These are phyloP conservation scores for Drosophila nasuta DNA, from an alignment of 1,140 invertebrate genomes.

Conservation along the genomic window DNA sequence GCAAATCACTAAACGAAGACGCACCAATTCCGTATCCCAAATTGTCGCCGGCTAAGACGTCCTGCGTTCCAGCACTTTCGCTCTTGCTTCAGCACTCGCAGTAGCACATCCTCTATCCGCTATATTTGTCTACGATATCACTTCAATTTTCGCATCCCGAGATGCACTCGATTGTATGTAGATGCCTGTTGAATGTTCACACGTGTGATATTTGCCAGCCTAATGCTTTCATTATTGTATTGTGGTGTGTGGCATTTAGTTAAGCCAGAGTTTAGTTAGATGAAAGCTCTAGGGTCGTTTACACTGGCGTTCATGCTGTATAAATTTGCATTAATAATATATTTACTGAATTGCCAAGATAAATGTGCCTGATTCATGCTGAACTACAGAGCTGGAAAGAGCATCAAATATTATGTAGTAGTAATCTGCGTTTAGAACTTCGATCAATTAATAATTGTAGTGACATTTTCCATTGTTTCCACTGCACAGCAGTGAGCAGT, in stretches of 20 bases:
- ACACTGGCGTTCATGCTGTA: too few relatives aligned
- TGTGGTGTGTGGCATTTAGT: constrained; percentile 26
- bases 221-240: constrained; percentile 26
- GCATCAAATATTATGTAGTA: too few relatives aligned
- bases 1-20: constrained; percentile 86
- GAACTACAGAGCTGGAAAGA: too few relatives aligned
- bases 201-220: constrained; percentile 40
- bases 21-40: constrained; percentile 84
- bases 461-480: too few relatives aligned
- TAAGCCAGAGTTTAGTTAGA: constrained; percentile 18
- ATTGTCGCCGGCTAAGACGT: constrained; percentile 75
- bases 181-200: constrained; percentile 5
- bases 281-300: too few relatives aligned
- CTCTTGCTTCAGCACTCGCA: neutral
- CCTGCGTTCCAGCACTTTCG: neutral
- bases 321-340: too few relatives aligned
- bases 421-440: too few relatives aligned
- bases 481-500: too few relatives aligned
- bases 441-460: too few relatives aligned
- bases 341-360: too few relatives aligned
- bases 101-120: neutral
- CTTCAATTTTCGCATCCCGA: too few relatives aligned
- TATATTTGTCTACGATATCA: neutral
- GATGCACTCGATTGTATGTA: neutral
- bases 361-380: too few relatives aligned